Evolutionary conservation across 2,888 invertebrate genomes (phyloP).

Genomic region (Exephanes ischioxanthus): DNA sequence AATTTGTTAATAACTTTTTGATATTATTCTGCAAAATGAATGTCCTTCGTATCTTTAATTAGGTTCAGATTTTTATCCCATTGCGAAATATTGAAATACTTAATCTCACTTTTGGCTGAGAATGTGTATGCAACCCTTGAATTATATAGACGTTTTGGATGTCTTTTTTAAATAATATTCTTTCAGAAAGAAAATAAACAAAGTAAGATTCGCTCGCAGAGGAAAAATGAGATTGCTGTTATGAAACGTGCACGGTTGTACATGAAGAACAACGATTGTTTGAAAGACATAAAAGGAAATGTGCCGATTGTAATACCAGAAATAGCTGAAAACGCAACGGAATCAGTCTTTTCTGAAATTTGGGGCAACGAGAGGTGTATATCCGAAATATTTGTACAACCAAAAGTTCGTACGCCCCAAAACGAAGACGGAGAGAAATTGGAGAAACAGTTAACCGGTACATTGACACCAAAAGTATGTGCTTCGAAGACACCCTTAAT

Average conservation of each 20-base stretch:
- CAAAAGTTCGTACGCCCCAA: background rate
- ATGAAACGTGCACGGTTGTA: no score
- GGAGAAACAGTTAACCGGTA: background rate
- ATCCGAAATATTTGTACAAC: slow-evolving; percentile 5
- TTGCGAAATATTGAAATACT: background rate
- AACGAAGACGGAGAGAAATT: slow-evolving; percentile 4
- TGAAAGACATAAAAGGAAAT: background rate
- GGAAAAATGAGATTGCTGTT: slow-evolving; percentile 2
- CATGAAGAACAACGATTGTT: no score
- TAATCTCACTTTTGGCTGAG: background rate
- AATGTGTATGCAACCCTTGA: background rate
- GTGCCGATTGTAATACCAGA: background rate
- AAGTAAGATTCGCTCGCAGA: slow-evolving; percentile 12
- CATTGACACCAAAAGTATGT: background rate
- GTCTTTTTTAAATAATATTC: background rate
- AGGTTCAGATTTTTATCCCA: no score
- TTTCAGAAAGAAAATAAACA: slow-evolving; percentile 18
- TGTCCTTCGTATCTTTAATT: no score
- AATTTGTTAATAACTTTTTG: no score
- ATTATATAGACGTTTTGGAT: background rate
- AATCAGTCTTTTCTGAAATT: background rate
- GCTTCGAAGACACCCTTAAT: background rate
- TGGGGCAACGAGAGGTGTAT: background rate
- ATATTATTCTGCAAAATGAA: no score
- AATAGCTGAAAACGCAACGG: background rate